Base-by-base conservation (phyloP, 1,140 invertebrate species). In the Nasonia longicornis region DNA sequence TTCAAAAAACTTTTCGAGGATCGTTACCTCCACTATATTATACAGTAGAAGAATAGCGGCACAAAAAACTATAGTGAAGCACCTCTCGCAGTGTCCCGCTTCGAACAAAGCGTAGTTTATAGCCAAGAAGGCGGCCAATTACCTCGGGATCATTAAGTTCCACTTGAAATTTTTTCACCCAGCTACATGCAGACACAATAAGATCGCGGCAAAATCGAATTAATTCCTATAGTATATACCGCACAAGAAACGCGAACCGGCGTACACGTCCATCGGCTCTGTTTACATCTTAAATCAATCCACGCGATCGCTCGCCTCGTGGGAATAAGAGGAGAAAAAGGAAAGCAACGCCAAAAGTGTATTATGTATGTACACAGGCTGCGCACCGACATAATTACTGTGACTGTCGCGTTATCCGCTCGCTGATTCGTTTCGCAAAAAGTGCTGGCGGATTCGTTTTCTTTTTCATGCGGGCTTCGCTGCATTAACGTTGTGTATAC, bases 261-360 rank as follows among this genome's bases (percentile, higher is more conserved):
- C 7, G 8, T 29, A 80, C 42, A 80, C 35, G 75, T 81, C 42
- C 45, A 63, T 77, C 45, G 42, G 16, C 45, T 67, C 45, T 77
- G 42, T 42, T 77, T 69, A 77, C 31, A 81, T 64, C 73, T 81
- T 77, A 77, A 67, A 81, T 76, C 74, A 76, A 71, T 71, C 29
- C n/a, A 3, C 35, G 29, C 67, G 52, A 71, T 70, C 52, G 26
- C 52, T 22, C 11, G 63, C 63, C 45, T 70, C 73, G 73, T 70
- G 73, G 72, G 64, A 81, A 81, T 69, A 75, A 81, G 35, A 45
- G 29, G 10, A 45, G 52, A 58, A 76, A 77, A 72, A 77, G 74
- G 66, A 81, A 77, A 67, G 48, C 74, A 63, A 72, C n/a, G 52
- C 73, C 63, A 73, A 77, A 66, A 82, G 11, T 78, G 12, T 22